Base-by-base conservation (phyloP, 2,888 invertebrate genomes). In the Drosophila lutescens region DNA sequence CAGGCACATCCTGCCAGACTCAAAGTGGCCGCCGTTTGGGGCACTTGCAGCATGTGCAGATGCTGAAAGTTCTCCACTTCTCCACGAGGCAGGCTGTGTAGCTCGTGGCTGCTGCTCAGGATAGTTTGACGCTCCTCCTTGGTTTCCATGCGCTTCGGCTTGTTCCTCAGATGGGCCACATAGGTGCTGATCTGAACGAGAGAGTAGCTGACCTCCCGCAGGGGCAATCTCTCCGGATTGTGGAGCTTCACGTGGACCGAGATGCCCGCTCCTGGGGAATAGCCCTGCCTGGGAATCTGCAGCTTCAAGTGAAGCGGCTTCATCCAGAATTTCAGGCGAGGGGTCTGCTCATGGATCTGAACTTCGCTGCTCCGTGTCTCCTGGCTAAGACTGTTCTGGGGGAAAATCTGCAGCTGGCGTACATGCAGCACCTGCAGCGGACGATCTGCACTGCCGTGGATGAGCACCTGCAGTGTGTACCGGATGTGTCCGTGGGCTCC, bases 291-390 rank as follows among this genome's bases (percentile, higher is more conserved):
- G 0, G 90, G 86, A 40, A 89, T 67, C 43, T 88, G 86, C 4
- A 90, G 44, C 15, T 90, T 81, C 15, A 90, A 59, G 13, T 80
- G 77, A 38, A 91, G 38, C 0, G 90, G 87, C 4, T 76, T 76
- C 17, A 83, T 86, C 89, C 91, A 91, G 70, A 87, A 91, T 55
- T 88, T 86, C 1, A 83, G 20, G 0, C 73, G 73, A 1, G 79
- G 62, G 3, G 74, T 86, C 7, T 62, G 56, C 58, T 91, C 91
- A 9, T 72, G 36, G 0, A 61, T 40, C 17, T 77, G 69, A 17
- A 77, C 58, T 15, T 89, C 83, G 44, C 76, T 13, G 12, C 44
- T 44, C 0, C 34, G 38, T 0, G 46, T 26, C 54, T 72, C 57
- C 9, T 70, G 60, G 8, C 30, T 44, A 1, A 68, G 40, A 1